phyloP scores from a whole-genome alignment of 2,888 invertebrate genomes.

The Homarus gammarus region DNA sequence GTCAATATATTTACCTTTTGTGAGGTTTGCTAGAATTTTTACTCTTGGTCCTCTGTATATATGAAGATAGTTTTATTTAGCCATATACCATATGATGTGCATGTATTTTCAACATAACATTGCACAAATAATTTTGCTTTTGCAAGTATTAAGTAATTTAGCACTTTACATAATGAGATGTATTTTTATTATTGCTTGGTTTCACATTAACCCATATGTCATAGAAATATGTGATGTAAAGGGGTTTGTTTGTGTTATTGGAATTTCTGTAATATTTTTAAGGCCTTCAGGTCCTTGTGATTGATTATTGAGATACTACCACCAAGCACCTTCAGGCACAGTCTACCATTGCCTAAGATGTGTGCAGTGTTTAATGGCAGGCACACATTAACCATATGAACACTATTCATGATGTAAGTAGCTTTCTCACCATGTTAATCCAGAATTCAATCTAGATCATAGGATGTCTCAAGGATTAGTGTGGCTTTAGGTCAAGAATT shows the following conservation, averaged over 20 bases:
- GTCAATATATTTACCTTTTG: neutral
- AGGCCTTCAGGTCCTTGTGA: no score
- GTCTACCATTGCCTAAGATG: no score
- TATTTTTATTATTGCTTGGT: constrained; percentile 22
- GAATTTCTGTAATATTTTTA: no score
- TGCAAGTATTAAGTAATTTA: constrained; percentile 22
- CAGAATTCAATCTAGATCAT: no score
- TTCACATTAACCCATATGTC: neutral
- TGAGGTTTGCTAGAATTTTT: neutral
- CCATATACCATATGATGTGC: neutral
- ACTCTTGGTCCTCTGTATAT: neutral
- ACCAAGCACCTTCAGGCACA: no score
- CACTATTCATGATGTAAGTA: no score
- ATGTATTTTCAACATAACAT: neutral
- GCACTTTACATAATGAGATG: constrained; percentile 30
- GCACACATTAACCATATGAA: no score
- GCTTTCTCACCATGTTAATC: no score
- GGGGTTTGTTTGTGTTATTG: neutral
- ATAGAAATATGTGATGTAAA: constrained; percentile 16
- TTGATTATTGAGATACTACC: no score
- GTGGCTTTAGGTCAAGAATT: no score
- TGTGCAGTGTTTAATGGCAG: no score
- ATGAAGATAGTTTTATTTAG: neutral
- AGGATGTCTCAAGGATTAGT: no score
- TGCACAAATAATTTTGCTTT: constrained; percentile 35